These are phyloP conservation scores for Kradibia gibbosae DNA, from an alignment of 1,140 invertebrate species.

Conservation along the genomic window DNA sequence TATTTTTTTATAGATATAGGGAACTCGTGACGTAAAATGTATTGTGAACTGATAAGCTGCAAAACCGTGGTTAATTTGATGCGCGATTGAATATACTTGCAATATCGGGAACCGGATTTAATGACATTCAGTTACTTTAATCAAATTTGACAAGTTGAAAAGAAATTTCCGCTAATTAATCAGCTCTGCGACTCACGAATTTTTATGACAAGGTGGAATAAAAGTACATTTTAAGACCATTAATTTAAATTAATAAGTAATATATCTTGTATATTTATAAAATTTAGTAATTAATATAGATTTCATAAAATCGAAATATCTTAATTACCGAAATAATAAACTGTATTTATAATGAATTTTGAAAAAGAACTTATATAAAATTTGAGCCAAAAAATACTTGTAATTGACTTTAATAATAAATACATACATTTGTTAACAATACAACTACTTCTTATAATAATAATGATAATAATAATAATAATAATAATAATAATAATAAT, in stretches of 20 bases:
- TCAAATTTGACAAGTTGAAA: too few relatives aligned
- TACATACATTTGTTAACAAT: too few relatives aligned
- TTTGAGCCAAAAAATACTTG: background rate
- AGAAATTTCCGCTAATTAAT: too few relatives aligned
- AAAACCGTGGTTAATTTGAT: slow-evolving; percentile 14
- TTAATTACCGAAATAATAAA: background rate
- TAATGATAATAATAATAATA: too few relatives aligned
- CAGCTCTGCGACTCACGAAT: too few relatives aligned
- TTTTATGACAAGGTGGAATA: background rate
- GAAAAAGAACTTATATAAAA: background rate
- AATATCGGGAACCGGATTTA: background rate
- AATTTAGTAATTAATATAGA: too few relatives aligned
- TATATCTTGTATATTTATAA: too few relatives aligned
- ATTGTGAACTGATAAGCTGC: slow-evolving; percentile 9
- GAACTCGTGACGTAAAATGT: background rate
- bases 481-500: too few relatives aligned
- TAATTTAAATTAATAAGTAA: too few relatives aligned
- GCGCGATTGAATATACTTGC: background rate
- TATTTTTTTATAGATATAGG: background rate
- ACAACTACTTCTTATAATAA: too few relatives aligned
- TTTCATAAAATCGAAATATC: background rate
- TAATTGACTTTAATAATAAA: background rate
- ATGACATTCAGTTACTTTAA: too few relatives aligned
- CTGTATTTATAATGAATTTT: background rate
- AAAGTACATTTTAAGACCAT: background rate